Base-by-base conservation (phyloP, 2,888 invertebrate genomes). In the Sesamia inferens region DNA sequence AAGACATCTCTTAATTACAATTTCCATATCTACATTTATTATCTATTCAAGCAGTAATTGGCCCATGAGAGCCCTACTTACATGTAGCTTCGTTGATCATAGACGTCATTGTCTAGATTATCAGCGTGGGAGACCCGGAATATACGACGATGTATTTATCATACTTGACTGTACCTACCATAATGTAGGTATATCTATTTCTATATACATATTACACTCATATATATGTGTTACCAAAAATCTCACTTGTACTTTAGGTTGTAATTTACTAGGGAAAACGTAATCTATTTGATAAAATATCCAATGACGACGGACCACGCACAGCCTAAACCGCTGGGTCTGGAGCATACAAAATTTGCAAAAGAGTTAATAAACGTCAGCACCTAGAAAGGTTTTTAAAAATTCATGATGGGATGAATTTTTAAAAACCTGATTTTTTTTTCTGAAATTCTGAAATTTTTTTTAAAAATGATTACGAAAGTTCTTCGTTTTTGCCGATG, bases 41-140 rank as follows among this genome's bases (percentile, higher is more conserved):
- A 82, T 85, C 85, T 86, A 19, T 77, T 58, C 39, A 73, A 78
- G 61, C 71, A 48, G 78, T 85, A 82, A 79, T 78, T 79, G 83
- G 78, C 75, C n/a, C 76, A 85, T 82, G 78, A 78, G 87, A 85
- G 83, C 74, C 58, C 74, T 86, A 80, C 71, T 85, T 86, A 79
- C 78, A 82, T 68, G 79, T 61, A 77, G 78, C 75, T 82, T 75
- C 61, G 82, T 81, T 82, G 85, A 79, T 85, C 76, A 92, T 92
- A 91, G 92, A 87, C 89, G 85, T 88, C 89, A 91, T 93, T 93
- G 93, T 92, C 85, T 88, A 84, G 83, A 85, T 83, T 92, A 92
- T 90, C 86, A 81, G 90, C 92, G 92, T 92, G 92, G 92, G 92
- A 92, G 92, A 91, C 90, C 89, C 90, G 89, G 90, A 90, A 89